Percentiles rank a stretch among this genome's conserved stretches.
Evolutionary conservation across 2,113 vertebrate genomes (phyloP).

Genomic region (Dicaeum eximium): DNA sequence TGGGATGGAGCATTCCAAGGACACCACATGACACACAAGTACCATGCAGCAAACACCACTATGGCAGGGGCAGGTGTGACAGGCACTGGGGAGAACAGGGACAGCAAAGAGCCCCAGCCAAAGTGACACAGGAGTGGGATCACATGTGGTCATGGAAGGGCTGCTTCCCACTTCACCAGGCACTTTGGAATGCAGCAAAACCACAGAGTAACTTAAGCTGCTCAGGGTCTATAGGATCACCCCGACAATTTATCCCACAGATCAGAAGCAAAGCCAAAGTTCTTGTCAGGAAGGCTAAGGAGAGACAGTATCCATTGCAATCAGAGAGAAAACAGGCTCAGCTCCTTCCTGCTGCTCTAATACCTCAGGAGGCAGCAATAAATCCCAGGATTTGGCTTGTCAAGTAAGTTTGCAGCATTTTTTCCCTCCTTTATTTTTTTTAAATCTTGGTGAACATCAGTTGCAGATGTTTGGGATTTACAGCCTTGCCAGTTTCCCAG

Average conservation of each 20-base stretch:
- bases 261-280: not conserved
- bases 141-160: fast-evolving
- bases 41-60: not conserved
- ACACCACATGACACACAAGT: too few relatives aligned
- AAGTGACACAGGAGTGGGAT: not conserved
- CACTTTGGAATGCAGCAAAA: not conserved
- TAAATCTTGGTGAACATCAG: not conserved
- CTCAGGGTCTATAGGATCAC: not conserved
- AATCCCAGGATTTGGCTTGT: slow-evolving; percentile 26
- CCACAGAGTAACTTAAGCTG: not conserved
- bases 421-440: not conserved
- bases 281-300: not conserved
- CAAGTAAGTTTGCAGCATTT: not conserved
- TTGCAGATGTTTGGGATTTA: not conserved
- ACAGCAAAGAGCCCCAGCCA: not conserved
- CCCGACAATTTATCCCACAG: not conserved
- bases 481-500: not conserved
- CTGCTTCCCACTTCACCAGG: not conserved
- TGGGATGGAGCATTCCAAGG: not conserved
- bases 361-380: not conserved
- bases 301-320: not conserved
- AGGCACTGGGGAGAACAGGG: not conserved
- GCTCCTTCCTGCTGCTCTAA: not conserved
- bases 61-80: not conserved
- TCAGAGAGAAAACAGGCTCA: not conserved